A percentile compares a stretch with the other conserved stretches of the same genome.
These are phyloP conservation scores for Epizoanthus rinbou DNA, from an alignment of 92 coral and sea anemone species.

Conservation along the genomic window DNA sequence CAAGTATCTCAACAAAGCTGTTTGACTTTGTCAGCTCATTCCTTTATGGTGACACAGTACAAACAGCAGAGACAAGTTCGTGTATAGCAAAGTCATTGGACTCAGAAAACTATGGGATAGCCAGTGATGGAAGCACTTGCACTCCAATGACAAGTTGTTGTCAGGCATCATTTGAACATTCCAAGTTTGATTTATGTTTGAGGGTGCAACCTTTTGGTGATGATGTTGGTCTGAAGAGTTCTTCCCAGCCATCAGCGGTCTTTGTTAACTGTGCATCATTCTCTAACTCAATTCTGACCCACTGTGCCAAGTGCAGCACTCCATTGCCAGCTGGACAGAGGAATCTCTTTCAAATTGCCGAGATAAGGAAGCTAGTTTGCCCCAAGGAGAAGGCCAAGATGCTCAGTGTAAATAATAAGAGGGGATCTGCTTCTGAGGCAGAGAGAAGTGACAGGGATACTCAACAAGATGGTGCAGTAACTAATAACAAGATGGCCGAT, in stretches of 20 bases:
- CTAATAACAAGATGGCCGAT: not conserved
- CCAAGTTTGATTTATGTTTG: slow-evolving; percentile 50
- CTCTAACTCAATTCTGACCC: slow-evolving; percentile 29
- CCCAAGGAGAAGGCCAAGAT: slow-evolving; percentile 68
- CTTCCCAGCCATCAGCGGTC: slow-evolving; percentile 70
- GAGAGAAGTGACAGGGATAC: slow-evolving; percentile 5
- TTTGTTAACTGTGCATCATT: slow-evolving; percentile 71
- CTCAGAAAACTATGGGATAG: not conserved
- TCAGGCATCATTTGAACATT: slow-evolving; percentile 10
- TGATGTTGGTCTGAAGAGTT: not conserved
- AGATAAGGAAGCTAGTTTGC: slow-evolving; percentile 60
- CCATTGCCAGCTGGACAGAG: slow-evolving; percentile 47
- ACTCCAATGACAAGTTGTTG: not conserved
- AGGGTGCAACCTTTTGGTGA: slow-evolving; percentile 52
- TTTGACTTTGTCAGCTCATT: slow-evolving; percentile 24
- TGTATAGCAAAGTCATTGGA: not conserved
- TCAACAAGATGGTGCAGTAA: slow-evolving; percentile 10
- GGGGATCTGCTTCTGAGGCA: slow-evolving; percentile 13
- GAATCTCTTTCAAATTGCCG: slow-evolving; percentile 52
- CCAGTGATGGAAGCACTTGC: not conserved
- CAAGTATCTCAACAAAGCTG: slow-evolving; percentile 25
- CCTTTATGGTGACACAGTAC: not conserved
- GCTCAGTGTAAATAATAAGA: slow-evolving; percentile 35
- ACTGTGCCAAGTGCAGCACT: slow-evolving; percentile 33
- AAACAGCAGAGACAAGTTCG: not conserved